Evolutionary conservation across 2,113 vertebrate species (phyloP).

Genomic region (Taxidea taxus): DNA sequence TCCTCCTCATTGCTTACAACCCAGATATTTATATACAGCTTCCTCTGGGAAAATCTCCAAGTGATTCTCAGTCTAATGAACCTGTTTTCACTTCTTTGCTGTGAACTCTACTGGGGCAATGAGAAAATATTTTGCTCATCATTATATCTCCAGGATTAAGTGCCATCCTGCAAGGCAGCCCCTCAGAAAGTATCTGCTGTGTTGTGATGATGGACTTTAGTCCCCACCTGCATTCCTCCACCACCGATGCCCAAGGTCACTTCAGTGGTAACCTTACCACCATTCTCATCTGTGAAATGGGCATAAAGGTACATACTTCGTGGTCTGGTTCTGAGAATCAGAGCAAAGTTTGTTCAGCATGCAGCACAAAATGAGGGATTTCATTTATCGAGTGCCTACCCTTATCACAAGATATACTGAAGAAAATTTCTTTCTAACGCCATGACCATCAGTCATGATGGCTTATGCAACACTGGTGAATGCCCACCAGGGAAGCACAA

Average conservation of each 20-base stretch:
- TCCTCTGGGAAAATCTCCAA: neutral
- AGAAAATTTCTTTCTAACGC: neutral
- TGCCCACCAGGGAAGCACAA: slow-evolving; percentile 45
- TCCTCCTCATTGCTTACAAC: neutral
- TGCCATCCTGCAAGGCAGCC: neutral
- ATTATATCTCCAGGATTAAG: neutral
- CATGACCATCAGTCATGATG: neutral
- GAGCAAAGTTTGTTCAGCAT: neutral
- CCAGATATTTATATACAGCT: neutral
- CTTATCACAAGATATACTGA: neutral
- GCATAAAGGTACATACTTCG: neutral
- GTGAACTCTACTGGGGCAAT: neutral
- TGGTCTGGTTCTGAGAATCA: neutral
- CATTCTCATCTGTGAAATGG: neutral
- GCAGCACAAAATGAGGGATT: neutral
- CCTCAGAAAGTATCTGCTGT: neutral
- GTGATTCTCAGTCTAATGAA: neutral
- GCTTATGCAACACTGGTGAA: slow-evolving; percentile 51
- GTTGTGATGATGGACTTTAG: neutral
- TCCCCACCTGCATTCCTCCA: neutral
- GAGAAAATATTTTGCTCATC: neutral
- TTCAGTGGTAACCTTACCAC: neutral
- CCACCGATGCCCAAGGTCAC: neutral
- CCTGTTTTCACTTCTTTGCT: neutral
- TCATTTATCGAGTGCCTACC: neutral